Evolutionary conservation across 1,140 invertebrate species (phyloP), one percentile per base, ranked within the genome.

Genomic region (Orius insidiosus): DNA sequence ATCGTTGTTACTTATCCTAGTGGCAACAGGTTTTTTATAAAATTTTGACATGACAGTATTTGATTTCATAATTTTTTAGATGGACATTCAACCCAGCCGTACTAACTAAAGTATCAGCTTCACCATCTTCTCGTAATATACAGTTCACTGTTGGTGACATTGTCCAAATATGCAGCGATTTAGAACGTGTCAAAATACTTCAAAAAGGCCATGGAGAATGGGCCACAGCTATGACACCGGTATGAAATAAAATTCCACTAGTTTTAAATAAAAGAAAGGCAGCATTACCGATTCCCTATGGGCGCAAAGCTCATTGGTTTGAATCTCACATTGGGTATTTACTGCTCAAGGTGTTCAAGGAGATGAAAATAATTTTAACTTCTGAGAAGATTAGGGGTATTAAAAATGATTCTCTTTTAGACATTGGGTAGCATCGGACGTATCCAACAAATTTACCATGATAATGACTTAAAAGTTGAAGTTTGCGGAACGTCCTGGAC

Each of bases 1-100:
- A 93, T 96, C 60, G 89, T 97, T 11, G 93, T 97, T 1, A 83
- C 86, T 4, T 97, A 96, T 67, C 85, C 86, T 15, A 94, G 87
- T 59, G 89, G 89, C n/a, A 95, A 96, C 65, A 66, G 74, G 72
- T 74, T 55, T n/a, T n/a, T n/a, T n/a, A n/a, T n/a, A n/a, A n/a
- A n/a, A n/a, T n/a, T n/a, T n/a, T n/a, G n/a, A n/a, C n/a, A n/a
- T n/a, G n/a, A n/a, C n/a, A n/a, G n/a, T n/a, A n/a, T n/a, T n/a
- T n/a, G n/a, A n/a, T n/a, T n/a, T n/a, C n/a, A n/a, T n/a, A n/a
- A n/a, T n/a, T n/a, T n/a, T n/a, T n/a, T 52, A 77, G 87, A 51
- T 97, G 92, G 92, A 97, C 92, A 13, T 95, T 96, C 53, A 96
- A 97, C 68, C 89, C 92, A 4, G 89, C 88, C 40, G 88, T 95